Percentiles rank a stretch among this genome's conserved stretches.
These are phyloP conservation scores for Drosophila picticornis DNA, from an alignment of 2,888 invertebrate genomes.

Conservation along the genomic window DNA sequence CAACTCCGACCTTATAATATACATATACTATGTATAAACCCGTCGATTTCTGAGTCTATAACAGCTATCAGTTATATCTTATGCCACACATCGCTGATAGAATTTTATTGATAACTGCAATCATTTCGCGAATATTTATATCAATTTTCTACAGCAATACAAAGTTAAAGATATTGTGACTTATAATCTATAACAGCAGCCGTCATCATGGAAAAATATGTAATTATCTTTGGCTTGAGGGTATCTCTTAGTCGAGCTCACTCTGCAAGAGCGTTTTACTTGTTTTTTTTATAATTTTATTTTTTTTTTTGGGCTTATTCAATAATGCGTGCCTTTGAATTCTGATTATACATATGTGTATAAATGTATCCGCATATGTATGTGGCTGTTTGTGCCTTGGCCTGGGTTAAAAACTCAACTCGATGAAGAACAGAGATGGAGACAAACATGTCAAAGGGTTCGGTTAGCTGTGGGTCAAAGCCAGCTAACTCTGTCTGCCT, in stretches of 20 bases:
- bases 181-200: background rate
- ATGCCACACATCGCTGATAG: background rate
- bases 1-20: background rate
- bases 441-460: slow-evolving; percentile 73
- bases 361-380: slow-evolving; percentile 30
- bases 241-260: background rate
- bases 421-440: background rate
- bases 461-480: slow-evolving; percentile 48
- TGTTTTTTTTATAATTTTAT: slow-evolving; percentile 8
- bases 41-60: background rate
- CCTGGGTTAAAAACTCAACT: slow-evolving; percentile 30
- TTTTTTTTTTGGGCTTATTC: slow-evolving; percentile 48
- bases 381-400: slow-evolving; percentile 1
- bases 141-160: background rate
- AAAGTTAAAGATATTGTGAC: background rate
- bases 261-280: background rate
- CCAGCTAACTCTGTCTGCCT: background rate
- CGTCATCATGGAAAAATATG: too few species aligned
- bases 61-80: background rate
- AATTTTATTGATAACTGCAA: background rate
- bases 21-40: background rate
- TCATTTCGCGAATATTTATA: background rate
- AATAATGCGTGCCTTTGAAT: slow-evolving; percentile 80
- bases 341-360: slow-evolving; percentile 69
- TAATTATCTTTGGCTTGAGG: background rate